Percentiles rank a stretch among this genome's conserved stretches.
These are phyloP conservation scores for Phengaris alcon DNA, from an alignment of 2,888 invertebrate genomes.

Conservation along the genomic window DNA sequence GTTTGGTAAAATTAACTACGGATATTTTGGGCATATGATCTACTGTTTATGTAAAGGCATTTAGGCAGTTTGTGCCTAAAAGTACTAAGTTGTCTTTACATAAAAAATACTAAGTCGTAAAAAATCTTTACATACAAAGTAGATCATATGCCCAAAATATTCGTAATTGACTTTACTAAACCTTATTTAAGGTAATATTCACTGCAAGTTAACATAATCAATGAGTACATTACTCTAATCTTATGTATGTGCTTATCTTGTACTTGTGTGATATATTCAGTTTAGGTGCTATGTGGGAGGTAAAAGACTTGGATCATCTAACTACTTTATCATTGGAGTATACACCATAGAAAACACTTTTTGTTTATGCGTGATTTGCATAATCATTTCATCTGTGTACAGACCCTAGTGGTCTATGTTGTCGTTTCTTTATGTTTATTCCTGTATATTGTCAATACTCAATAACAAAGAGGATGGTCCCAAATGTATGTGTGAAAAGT, in stretches of 20 bases:
- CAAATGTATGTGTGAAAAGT: slow-evolving; percentile 18
- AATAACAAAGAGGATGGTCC: neutral
- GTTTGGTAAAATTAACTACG: too few species aligned
- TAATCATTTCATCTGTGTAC: neutral
- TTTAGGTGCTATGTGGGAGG: neutral
- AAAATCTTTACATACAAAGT: too few species aligned
- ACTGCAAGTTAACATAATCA: neutral
- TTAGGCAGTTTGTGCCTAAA: too few species aligned
- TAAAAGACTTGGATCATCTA: slow-evolving; percentile 9
- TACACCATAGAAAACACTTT: neutral
- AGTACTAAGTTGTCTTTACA: too few species aligned
- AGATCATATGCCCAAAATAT: too few species aligned
- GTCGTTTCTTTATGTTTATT: neutral
- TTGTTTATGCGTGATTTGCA: neutral
- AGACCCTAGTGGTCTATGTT: too few species aligned
- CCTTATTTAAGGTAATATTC: neutral
- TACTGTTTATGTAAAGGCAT: too few species aligned
- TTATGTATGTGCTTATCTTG: slow-evolving; percentile 23
- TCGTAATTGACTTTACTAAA: too few species aligned
- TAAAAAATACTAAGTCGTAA: too few species aligned
- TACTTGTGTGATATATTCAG: slow-evolving; percentile 25
- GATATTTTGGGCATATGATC: too few species aligned
- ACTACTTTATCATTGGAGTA: neutral
- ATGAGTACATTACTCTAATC: neutral
- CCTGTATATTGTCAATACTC: neutral